These are phyloP conservation scores for Phyllotis vaccarum DNA, from an alignment of 2,797 vertebrate genomes.

Conservation along the genomic window DNA sequence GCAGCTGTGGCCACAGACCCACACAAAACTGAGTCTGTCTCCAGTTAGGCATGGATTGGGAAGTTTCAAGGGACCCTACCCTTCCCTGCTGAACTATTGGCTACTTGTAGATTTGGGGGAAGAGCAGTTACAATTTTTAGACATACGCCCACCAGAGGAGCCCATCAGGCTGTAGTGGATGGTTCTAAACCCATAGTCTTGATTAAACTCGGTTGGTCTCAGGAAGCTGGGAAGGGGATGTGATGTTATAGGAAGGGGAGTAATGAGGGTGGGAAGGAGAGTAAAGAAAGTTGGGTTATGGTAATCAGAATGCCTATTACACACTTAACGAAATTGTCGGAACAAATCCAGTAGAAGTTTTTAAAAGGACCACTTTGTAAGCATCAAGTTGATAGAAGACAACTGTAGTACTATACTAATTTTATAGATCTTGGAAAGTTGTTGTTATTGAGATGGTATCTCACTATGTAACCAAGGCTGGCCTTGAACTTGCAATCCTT, in stretches of 20 bases:
- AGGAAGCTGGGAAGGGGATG: background rate
- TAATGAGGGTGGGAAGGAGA: background rate
- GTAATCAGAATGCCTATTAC: background rate
- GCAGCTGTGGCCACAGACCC: background rate
- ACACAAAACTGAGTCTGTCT: background rate
- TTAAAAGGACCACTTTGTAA: background rate
- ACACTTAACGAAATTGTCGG: background rate
- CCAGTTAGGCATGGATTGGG: background rate
- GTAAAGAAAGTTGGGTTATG: background rate
- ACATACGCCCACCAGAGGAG: background rate
- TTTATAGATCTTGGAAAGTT: slow-evolving; percentile 45
- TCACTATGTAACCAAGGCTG: background rate
- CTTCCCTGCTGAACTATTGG: background rate
- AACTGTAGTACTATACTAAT: slow-evolving; percentile 28
- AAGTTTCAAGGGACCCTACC: background rate
- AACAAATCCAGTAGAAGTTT: background rate
- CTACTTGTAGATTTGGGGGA: background rate
- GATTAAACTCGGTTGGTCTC: background rate
- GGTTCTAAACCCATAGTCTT: background rate
- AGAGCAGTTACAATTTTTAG: background rate
- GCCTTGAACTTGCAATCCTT: background rate
- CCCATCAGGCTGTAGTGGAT: background rate
- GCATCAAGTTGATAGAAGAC: slow-evolving; percentile 28
- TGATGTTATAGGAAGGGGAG: background rate
- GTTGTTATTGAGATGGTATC: background rate